A percentile compares a stretch with the other conserved stretches of the same genome.
phyloP scores from a whole-genome alignment of 2,113 vertebrate species.

The Odontophorus gujanensis region DNA sequence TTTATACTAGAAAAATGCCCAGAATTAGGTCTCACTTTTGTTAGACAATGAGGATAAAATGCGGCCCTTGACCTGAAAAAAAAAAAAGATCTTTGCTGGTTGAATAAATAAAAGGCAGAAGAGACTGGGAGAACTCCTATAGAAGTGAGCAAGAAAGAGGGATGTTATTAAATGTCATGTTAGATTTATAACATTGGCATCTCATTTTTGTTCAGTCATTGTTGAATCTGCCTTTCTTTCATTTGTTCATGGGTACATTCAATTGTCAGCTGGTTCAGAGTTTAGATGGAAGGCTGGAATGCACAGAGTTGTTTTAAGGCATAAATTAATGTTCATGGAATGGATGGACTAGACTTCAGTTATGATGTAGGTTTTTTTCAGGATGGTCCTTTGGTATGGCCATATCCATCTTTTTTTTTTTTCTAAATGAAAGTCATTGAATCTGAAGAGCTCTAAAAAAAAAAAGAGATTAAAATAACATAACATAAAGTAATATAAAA shows the following conservation, averaged over 20 bases:
- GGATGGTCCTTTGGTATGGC: not conserved
- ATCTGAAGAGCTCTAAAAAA: not conserved
- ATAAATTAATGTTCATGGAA: not conserved
- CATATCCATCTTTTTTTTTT: not conserved
- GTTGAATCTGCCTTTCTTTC: not conserved
- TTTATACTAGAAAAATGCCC: not conserved
- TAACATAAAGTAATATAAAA: not conserved
- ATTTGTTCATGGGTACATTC: not conserved
- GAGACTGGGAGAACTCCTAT: not conserved
- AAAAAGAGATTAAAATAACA: not conserved
- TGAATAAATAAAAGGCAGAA: conserved; percentile 28
- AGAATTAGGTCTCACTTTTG: not conserved
- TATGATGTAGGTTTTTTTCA: not conserved
- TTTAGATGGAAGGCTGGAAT: not conserved
- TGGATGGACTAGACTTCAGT: not conserved
- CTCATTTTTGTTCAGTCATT: not conserved
- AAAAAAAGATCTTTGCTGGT: not conserved
- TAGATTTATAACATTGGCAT: not conserved
- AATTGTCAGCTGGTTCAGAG: not conserved
- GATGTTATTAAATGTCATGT: conserved; percentile 26
- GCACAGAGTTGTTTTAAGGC: not conserved
- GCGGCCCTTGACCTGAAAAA: not conserved
- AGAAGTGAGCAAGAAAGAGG: not conserved
- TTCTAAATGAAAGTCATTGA: not conserved
- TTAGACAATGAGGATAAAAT: not conserved